Evolutionary conservation across 2,113 vertebrate genomes (phyloP), one percentile per base, ranked within the genome.

Genomic region (Austrofundulus limnaeus): DNA sequence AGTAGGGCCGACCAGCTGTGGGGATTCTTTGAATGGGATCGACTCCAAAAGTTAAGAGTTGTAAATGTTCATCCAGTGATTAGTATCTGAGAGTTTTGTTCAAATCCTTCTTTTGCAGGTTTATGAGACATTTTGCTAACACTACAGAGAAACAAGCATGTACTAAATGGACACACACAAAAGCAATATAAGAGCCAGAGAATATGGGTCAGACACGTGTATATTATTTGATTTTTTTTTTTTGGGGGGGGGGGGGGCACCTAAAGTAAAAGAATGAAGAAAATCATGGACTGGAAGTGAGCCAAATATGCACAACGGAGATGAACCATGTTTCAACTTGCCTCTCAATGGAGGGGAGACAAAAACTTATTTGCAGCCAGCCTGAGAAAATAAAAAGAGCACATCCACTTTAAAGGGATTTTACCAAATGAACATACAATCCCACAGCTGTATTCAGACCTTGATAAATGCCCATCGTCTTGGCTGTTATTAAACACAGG

Each of bases 401-500:
- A 60, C 64, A 71, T 78, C 87, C 64, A 66, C 49, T 69, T 86
- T 82, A 56, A 80, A 68, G 72, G 59, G 66, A 72, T 80, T 88
- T 83, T 68, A 70, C 72, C 76, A 77, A 84, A 85, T 82, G 34
- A 82, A 82, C 59, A 73, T 67, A 55, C 31, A 23, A 73, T 72
- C 66, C 72, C 82, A 85, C 66, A 69, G 80, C 64, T 62, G 64
- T 67, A 74, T 72, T 84, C 66, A 85, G 76, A 78, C 84, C 77
- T 77, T 87, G 83, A 88, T 83, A 87, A 90, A 88, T 82, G 78
- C 66, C 66, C 70, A 74, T 75, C 70, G 82, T 90, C 87, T 66
- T 9, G 57, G 66, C 61, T 76, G 77, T 84, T 90, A 90, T 90
- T 89, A 89, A 91, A 89, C 80, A 87, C 78, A 72, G 75, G 70